Evolutionary conservation across 92 coral and sea anemone species (phyloP).

Genomic region (Blastomussa wellsi): DNA sequence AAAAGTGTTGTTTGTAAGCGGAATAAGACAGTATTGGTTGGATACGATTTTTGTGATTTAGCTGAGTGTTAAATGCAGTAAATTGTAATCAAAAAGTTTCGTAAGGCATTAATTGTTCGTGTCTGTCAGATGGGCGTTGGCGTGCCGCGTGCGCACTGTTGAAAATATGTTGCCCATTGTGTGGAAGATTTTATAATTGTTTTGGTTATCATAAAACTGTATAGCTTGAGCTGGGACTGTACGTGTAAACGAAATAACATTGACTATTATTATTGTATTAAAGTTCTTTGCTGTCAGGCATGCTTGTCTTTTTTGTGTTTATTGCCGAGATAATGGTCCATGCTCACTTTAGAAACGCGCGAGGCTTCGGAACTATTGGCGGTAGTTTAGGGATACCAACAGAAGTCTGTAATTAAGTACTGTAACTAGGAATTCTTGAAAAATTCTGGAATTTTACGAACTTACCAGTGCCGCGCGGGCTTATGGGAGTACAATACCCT

Average conservation of each 20-base stretch:
- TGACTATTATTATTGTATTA: slow-evolving; percentile 21
- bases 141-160: not conserved
- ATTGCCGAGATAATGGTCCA: not conserved
- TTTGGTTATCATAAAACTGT: not conserved
- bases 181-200: not conserved
- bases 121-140: not conserved
- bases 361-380: too few relatives aligned
- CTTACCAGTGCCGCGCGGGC: too few relatives aligned
- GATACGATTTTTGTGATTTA: not conserved
- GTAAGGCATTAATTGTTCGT: not conserved
- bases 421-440: too few relatives aligned
- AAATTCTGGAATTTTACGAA: too few relatives aligned
- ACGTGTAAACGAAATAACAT: slow-evolving; percentile 37
- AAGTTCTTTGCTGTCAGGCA: slow-evolving; percentile 14
- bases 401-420: too few relatives aligned
- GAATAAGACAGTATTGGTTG: not conserved
- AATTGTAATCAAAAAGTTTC: not conserved
- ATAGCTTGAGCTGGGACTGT: not conserved
- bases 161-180: not conserved
- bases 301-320: not conserved
- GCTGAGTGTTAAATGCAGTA: not conserved
- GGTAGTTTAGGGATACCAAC: too few relatives aligned
- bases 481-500: too few relatives aligned
- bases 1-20: not conserved
- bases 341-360: too few relatives aligned